These are phyloP conservation scores for Plumapathes pennacea DNA, from an alignment of 92 coral and sea anemone species.

Conservation along the genomic window DNA sequence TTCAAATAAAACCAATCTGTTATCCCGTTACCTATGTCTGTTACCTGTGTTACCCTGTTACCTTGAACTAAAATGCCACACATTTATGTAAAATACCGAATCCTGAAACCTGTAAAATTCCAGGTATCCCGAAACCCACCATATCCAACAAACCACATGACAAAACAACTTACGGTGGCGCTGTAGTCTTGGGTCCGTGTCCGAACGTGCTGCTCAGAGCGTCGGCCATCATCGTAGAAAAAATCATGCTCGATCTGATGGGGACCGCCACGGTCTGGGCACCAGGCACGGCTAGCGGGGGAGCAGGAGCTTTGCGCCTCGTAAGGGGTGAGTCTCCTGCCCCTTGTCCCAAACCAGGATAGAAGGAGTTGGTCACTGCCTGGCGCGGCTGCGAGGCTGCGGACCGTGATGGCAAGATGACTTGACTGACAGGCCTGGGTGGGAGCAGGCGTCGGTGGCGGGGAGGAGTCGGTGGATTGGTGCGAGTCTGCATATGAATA, in stretches of 20 bases:
- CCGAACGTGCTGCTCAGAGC: conserved; percentile 56
- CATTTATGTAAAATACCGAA: too few species aligned
- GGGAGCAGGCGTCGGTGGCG: conserved; percentile 81
- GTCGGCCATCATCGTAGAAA: conserved; percentile 45
- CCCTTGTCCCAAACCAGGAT: conserved; percentile 68
- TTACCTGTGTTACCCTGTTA: too few species aligned
- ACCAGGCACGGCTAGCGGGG: conserved; percentile 53
- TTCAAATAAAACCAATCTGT: too few species aligned
- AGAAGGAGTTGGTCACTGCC: conserved; percentile 59
- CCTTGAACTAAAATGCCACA: too few species aligned
- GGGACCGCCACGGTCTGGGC: conserved; percentile 65
- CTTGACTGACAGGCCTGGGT: conserved; percentile 77
- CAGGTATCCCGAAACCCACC: too few species aligned
- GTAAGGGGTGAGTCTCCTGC: conserved; percentile 51
- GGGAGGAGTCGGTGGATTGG: conserved; percentile 85
- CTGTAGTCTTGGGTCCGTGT: conserved; percentile 50
- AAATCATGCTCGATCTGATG: conserved; percentile 61
- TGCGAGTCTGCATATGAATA: conserved; percentile 37
- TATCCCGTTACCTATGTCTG: too few species aligned
- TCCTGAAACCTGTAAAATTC: too few species aligned
- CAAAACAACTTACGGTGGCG: conserved; percentile 10
- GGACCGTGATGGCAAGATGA: conserved; percentile 51
- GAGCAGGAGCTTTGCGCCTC: conserved; percentile 78
- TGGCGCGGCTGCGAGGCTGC: too few species aligned
- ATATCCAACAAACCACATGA: not conserved